Base-by-base conservation (phyloP, 2,888 invertebrate genomes). In the Napeogenes inachia region DNA sequence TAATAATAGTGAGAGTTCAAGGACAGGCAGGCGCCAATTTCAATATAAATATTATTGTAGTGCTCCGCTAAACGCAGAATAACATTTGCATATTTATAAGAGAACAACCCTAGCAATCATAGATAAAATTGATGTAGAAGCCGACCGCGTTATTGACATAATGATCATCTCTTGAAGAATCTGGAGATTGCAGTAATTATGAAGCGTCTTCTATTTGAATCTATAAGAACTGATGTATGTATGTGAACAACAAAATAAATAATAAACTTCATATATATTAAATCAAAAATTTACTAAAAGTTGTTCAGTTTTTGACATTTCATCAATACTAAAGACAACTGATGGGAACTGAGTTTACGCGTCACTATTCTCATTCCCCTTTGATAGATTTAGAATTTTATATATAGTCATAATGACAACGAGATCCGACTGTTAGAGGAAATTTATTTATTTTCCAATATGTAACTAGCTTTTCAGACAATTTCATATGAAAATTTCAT, bases 51-150 rank as follows among this genome's bases (percentile, higher is more conserved):
- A 86, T 88, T 87, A 87, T 87, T 88, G 87, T 85, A 85, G 78
- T 76, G 78, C 74, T 77, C 78, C 79, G 82, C 82, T 86, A 84
- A 88, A 87, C 83, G 83, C 81, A 80, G 81, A 82, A 84, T 86
- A 86, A 82, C 78, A 86, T 89, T 89, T 88, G 85, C 89, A 89
- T 89, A 89, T 89, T 88, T 89, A 89, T 87, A 87, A 83, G 84
- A 81, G 79, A 82, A 77, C 78, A 82, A 79, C 85, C 85, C 86
- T 75, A 73, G 83, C 85, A 84, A 88, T 88, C 84, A 87, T 81
- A 80, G 77, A 80, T 80, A 79, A 83, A 81, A 82, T 83, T 84
- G 80, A 79, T 75, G 74, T 73, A 75, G 75, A 70, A 70, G 69
- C 69, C 72, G 79, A 75, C 84, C 81, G 86, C 85, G 86, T 85